These are phyloP conservation scores for Ichneumoninae sp. DNA, from an alignment of 2,888 invertebrate species.

Conservation along the genomic window DNA sequence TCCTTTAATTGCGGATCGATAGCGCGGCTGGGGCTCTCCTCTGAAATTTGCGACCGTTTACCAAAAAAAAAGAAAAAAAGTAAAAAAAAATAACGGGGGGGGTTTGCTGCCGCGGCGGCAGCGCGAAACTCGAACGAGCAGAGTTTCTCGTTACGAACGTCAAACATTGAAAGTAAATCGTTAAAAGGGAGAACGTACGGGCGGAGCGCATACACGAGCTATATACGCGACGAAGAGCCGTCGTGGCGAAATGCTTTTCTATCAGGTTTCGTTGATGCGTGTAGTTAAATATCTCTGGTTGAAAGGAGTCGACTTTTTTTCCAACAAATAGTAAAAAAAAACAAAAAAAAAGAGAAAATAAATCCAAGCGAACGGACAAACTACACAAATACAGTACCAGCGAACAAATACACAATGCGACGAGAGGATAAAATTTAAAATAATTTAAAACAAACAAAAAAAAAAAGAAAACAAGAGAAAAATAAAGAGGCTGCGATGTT, in stretches of 20 bases:
- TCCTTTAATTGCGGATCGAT: constrained; percentile 54
- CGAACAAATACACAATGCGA: constrained; percentile 7
- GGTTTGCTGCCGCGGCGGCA: constrained; percentile 57
- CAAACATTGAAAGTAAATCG: constrained; percentile 70
- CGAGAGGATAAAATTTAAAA: constrained; percentile 1
- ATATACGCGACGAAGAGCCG: constrained; percentile 1
- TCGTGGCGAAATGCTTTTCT: constrained; percentile 42
- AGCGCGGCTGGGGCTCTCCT: constrained; percentile 52
- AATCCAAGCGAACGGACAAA: constrained; percentile 6
- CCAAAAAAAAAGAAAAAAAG: constrained; percentile 25
- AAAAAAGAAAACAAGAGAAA: neutral
- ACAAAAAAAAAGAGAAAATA: neutral
- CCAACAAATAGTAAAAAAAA: constrained; percentile 5
- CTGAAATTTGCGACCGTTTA: constrained; percentile 49
- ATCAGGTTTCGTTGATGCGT: constrained; percentile 43
- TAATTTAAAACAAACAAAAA: neutral
- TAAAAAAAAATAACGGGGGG: constrained; percentile 14
- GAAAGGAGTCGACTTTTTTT: constrained; percentile 19
- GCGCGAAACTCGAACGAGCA: constrained; percentile 63
- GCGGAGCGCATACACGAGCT: constrained; percentile 59
- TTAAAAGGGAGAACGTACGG: constrained; percentile 68
- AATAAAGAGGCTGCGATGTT: constrained; percentile 70
- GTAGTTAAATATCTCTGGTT: constrained; percentile 22
- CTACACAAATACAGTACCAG: constrained; percentile 18
- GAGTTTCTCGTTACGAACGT: constrained; percentile 68